A percentile compares a stretch with the other conserved stretches of the same genome.
phyloP scores from a whole-genome alignment of 2,113 vertebrate species.

The Syngnathus typhle region DNA sequence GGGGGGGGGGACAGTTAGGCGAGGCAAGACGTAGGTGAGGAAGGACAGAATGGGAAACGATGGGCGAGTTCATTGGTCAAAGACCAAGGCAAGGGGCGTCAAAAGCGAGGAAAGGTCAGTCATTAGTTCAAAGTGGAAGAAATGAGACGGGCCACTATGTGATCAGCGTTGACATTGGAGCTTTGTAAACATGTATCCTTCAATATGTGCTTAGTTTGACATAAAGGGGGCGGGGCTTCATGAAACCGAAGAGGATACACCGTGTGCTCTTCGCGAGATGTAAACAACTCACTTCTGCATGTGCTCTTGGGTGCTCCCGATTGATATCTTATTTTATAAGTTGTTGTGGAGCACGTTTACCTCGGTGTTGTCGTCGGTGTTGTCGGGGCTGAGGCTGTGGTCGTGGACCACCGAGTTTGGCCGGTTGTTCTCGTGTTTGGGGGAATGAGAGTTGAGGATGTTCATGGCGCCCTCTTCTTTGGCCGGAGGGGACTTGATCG shows the following conservation, averaged over 20 bases:
- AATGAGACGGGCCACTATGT: slow-evolving; percentile 41
- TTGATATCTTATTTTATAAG: slow-evolving; percentile 70
- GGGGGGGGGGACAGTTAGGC: slow-evolving; percentile 49
- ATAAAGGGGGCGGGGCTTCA: slow-evolving; percentile 29
- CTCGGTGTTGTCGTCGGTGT: slow-evolving; percentile 68
- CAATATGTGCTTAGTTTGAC: slow-evolving; percentile 46
- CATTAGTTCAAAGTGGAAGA: slow-evolving; percentile 45
- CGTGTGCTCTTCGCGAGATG: slow-evolving; percentile 13
- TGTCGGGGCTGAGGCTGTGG: slow-evolving; percentile 47
- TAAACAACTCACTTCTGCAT: neutral
- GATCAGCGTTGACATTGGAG: slow-evolving; percentile 27
- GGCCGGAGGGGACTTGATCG: slow-evolving; percentile 78
- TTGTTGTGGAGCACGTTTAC: slow-evolving; percentile 90
- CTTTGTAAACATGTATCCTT: slow-evolving; percentile 53
- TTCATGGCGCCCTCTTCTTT: slow-evolving; percentile 87
- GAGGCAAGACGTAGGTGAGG: slow-evolving; percentile 20
- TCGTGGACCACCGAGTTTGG: slow-evolving; percentile 62
- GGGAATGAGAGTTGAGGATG: slow-evolving; percentile 85
- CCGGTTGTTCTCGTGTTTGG: slow-evolving; percentile 81
- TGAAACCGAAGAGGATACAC: slow-evolving; percentile 27
- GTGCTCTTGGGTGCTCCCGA: neutral
- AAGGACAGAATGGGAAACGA: slow-evolving; percentile 36
- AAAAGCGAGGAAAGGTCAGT: slow-evolving; percentile 49
- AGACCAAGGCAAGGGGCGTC: slow-evolving; percentile 61
- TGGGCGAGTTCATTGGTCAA: slow-evolving; percentile 56